These are phyloP conservation scores for Glossosoma conforme DNA, from an alignment of 1,140 invertebrate genomes.

Conservation along the genomic window DNA sequence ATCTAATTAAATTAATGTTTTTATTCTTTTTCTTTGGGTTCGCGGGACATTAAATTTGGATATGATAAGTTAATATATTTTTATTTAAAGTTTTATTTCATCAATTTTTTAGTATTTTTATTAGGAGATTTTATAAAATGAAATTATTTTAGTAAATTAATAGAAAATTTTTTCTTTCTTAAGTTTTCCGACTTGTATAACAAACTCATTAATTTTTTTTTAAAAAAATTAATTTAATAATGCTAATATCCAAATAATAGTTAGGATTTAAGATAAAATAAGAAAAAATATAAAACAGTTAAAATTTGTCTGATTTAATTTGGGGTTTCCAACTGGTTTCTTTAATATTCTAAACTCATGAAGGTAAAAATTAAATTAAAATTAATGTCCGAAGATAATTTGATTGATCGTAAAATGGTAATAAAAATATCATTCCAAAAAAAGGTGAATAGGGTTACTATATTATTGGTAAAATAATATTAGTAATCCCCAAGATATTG, in stretches of 20 bases:
- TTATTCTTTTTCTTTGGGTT: conserved; percentile 55
- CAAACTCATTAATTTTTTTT: conserved; percentile 55
- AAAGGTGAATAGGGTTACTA: conserved; percentile 67
- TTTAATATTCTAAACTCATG: conserved; percentile 64
- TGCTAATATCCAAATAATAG: conserved; percentile 49
- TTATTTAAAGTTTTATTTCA: conserved; percentile 52
- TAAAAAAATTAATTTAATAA: conserved; percentile 43
- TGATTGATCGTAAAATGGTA: conserved; percentile 67
- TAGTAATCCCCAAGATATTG: conserved; percentile 59
- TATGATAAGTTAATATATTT: conserved; percentile 61
- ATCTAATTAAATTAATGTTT: conserved; percentile 43
- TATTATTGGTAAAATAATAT: conserved; percentile 65
- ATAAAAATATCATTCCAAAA: conserved; percentile 76
- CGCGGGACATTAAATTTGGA: conserved; percentile 51
- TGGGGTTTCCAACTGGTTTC: conserved; percentile 57
- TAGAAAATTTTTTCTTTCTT: conserved; percentile 51
- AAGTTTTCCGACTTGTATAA: conserved; percentile 61
- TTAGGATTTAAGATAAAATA: conserved; percentile 51
- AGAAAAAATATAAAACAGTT: conserved; percentile 54
- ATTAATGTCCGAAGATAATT: conserved; percentile 55
- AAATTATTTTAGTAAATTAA: conserved; percentile 41
- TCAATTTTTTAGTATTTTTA: conserved; percentile 50
- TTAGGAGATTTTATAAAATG: conserved; percentile 40
- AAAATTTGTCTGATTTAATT: conserved; percentile 56
- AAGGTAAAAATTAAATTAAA: conserved; percentile 51